Base-by-base conservation (phyloP, 2,797 vertebrate species). In the Dendrocincla fuliginosa region DNA sequence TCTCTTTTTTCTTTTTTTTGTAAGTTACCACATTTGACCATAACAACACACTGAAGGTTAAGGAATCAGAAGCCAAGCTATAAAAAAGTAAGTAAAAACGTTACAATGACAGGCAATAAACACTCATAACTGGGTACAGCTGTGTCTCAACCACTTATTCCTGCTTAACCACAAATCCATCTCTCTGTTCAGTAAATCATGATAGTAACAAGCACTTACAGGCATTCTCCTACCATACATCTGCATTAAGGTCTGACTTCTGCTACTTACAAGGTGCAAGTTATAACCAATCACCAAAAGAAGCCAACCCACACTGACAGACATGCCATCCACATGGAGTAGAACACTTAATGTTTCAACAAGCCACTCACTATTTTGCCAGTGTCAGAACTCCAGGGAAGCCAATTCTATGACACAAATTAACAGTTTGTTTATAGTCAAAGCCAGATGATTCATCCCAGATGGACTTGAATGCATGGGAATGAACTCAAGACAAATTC, bases 291-390 rank as follows among this genome's bases (percentile, higher is more conserved):
- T 5, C 39, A 42, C 16, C n/a, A 24, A 67, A 89, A 80, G 47
- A 33, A 88, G 63, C 17, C 42, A 64, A 28, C 2, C 15, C 2
- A 8, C 32, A 33, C 11, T 6, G 24, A 80, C 8, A 50, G 27
- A 60, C 1, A 0, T 0, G 1, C 19, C 65, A 81, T 7, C 39
- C 60, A 33, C 25, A 8, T 1, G 23, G 39, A 57, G 25, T 1
- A 56, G 16, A 60, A 18, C 9, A 76, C 79, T 8, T 64, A 28
- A 39, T 3, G 10, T 44, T 20, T 80, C 55, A 73, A 69, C 69
- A 77, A 74, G 13, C 20, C 16, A n/a, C 16, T 65, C 50, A 73
- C 18, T 69, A 37, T 33, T 94, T 16, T 47, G 55, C 13, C 37
- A 50, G 16, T 32, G 16, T 44, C 28, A 1, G 60, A 87, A 46